These are phyloP conservation scores for Azemiops feae DNA, from an alignment of 2,113 vertebrate species.

Conservation along the genomic window DNA sequence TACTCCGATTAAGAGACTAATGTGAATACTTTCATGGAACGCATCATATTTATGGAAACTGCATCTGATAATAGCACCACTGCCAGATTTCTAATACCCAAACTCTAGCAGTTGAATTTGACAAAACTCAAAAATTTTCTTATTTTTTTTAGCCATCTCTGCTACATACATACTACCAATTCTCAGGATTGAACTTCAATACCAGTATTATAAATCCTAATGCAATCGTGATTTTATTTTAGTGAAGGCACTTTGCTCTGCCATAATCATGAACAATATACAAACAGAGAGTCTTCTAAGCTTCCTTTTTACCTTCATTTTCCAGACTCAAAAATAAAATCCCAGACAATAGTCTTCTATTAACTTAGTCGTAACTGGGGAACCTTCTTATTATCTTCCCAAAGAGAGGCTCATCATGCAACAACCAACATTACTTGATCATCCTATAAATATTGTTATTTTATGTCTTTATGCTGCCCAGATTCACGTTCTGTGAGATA, in stretches of 20 bases:
- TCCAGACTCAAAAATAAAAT: neutral
- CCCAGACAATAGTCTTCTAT: neutral
- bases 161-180: neutral
- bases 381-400: neutral
- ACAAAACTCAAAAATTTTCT: slow-evolving; percentile 40
- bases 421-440: neutral
- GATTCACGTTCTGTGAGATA: no score
- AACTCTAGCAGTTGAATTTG: slow-evolving; percentile 48
- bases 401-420: neutral
- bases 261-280: neutral
- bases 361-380: neutral
- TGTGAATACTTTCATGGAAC: slow-evolving; percentile 27
- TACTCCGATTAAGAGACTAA: neutral
- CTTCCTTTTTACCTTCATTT: neutral
- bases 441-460: neutral
- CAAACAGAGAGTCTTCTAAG: neutral
- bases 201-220: neutral
- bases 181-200: neutral
- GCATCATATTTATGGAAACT: slow-evolving; percentile 3
- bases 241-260: neutral
- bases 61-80: slow-evolving; percentile 37
- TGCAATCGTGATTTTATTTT: neutral
- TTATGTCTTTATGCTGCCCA: no score
- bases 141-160: slow-evolving; percentile 28
- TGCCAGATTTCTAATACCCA: slow-evolving; percentile 44